Conservation (phyloP, 1,140 invertebrate genomes). For the Scylla paramamosain region DNA sequence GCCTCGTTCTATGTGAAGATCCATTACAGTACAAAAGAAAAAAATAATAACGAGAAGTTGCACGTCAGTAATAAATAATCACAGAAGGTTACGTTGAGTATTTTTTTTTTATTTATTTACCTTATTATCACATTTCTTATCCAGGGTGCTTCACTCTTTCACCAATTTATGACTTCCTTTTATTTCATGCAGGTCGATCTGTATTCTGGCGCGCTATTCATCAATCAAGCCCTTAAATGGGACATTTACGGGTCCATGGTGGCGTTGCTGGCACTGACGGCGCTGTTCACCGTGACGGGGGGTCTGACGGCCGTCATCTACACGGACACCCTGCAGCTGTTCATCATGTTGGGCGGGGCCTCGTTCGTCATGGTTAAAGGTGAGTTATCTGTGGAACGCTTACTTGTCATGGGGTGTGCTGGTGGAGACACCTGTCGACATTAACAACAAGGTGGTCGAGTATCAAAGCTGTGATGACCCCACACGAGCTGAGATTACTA, state of each 20-base stretch:
- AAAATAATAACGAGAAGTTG: too few relatives aligned
- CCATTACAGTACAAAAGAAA: too few relatives aligned
- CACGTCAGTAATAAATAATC: too few relatives aligned
- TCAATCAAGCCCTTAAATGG: constrained; percentile 82
- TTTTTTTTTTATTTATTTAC: neutral
- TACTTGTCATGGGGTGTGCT: neutral
- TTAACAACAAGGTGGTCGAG: too few relatives aligned
- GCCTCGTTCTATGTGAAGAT: too few relatives aligned
- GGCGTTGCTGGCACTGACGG: constrained; percentile 81
- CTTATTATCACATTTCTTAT: neutral
- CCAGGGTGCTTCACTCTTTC: too few relatives aligned
- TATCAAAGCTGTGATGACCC: too few relatives aligned
- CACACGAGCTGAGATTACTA: too few relatives aligned
- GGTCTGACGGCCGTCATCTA: constrained; percentile 83
- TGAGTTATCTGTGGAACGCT: neutral
- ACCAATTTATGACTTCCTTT: too few relatives aligned
- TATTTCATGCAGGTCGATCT: constrained; percentile 79
- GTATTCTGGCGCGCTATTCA: constrained; percentile 82
- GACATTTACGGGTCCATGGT: constrained; percentile 81
- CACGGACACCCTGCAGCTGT: constrained; percentile 82
- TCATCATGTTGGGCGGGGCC: constrained; percentile 82
- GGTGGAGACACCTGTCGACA: too few relatives aligned
- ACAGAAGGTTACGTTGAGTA: too few relatives aligned
- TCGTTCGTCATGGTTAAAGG: constrained; percentile 80
- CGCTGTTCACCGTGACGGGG: constrained; percentile 80